Percentiles rank a stretch among this genome's conserved stretches.
These are phyloP conservation scores for Operophtera brumata DNA, from an alignment of 2,888 invertebrate species.

Conservation along the genomic window DNA sequence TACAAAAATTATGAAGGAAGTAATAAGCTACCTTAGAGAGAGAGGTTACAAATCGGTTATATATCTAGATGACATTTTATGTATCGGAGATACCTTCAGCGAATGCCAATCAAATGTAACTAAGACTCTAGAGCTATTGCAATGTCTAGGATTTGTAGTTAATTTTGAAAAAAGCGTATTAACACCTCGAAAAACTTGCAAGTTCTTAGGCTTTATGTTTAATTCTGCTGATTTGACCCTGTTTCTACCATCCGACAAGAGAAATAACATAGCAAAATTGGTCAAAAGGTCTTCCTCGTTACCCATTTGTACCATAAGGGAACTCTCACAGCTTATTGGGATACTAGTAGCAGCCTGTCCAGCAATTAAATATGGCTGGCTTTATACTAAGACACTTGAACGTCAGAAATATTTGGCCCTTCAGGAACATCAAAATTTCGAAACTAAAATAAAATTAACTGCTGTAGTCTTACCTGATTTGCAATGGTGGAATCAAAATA, in stretches of 20 bases:
- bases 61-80: no score
- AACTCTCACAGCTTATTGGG: constrained; percentile 28
- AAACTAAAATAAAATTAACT: background rate
- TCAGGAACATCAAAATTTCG: background rate
- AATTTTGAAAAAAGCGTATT: no score
- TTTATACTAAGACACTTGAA: constrained; percentile 27
- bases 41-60: no score
- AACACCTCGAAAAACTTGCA: no score
- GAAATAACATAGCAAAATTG: constrained; percentile 10
- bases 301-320: constrained; percentile 10
- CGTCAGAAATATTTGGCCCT: constrained; percentile 24
- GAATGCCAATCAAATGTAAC: no score
- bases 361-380: constrained; percentile 28
- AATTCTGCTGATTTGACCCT: background rate
- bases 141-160: no score
- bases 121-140: no score
- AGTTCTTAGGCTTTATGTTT: background rate
- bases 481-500: background rate
- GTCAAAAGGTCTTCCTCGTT: constrained; percentile 13
- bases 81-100: no score
- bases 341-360: constrained; percentile 27
- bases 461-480: background rate
- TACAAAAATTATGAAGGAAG: no score
- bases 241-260: constrained; percentile 18
- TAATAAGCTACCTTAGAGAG: no score